Evolutionary conservation across 2,797 vertebrate genomes (phyloP).

Genomic region (Clamator glandarius): DNA sequence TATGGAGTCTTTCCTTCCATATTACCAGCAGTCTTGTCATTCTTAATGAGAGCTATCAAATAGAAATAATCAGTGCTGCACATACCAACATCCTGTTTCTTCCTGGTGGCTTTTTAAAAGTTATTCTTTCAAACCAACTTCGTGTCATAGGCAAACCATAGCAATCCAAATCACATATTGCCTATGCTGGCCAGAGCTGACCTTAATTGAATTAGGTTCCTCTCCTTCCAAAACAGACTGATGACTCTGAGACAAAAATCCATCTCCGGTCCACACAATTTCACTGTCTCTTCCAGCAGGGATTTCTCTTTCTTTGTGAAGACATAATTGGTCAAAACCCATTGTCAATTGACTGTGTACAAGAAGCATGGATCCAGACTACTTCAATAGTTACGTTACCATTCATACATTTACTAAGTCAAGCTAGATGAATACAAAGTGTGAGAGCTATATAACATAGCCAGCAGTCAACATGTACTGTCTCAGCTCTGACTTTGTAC

Average conservation of each 20-base stretch:
- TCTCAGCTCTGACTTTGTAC: not conserved
- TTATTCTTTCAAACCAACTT: not conserved
- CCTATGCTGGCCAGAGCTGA: slow-evolving; percentile 8
- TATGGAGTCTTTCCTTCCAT: not conserved
- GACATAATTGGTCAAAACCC: not conserved
- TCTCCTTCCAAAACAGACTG: not conserved
- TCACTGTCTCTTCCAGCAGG: not conserved
- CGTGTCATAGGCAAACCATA: not conserved
- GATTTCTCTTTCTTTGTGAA: slow-evolving; percentile 1
- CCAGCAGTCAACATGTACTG: not conserved
- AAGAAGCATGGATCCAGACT: not conserved
- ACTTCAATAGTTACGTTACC: not conserved
- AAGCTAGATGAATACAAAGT: not conserved
- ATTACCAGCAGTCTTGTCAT: slow-evolving; percentile 9
- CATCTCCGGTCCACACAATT: not conserved
- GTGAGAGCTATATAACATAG: not conserved
- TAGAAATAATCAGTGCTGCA: slow-evolving; percentile 24
- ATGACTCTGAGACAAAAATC: not conserved
- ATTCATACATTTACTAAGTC: not conserved
- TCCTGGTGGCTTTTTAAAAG: not conserved
- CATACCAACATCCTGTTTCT: slow-evolving; percentile 6
- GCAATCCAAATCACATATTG: not conserved
- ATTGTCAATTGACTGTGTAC: not conserved
- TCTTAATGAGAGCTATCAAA: not conserved
- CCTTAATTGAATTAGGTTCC: not conserved